Conservation (phyloP, 2,113 vertebrate genomes). For the Phaethornis superciliosus region DNA sequence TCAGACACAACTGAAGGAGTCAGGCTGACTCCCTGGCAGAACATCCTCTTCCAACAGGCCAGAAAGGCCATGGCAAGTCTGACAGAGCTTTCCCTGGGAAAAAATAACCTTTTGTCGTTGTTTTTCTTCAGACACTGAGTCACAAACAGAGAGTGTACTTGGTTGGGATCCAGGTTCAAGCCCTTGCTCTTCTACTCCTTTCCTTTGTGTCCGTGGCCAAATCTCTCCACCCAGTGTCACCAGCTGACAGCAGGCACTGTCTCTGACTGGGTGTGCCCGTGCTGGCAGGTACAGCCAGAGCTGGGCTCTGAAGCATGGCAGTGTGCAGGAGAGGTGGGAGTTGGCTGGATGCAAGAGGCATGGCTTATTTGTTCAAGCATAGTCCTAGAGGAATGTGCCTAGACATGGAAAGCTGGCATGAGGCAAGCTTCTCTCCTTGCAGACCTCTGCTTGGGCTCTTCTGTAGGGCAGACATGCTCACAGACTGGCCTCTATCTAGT, state of each 20-base stretch:
- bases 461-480: not conserved
- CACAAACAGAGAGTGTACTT: slow-evolving; percentile 4
- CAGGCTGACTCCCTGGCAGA: slow-evolving; percentile 17
- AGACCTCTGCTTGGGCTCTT: not conserved
- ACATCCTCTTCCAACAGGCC: not conserved
- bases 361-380: not conserved
- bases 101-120: not conserved
- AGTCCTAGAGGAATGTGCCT: not conserved
- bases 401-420: not conserved
- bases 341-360: slow-evolving; percentile 1
- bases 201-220: slow-evolving; percentile 9
- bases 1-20: not conserved
- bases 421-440: not conserved
- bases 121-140: slow-evolving; percentile 17
- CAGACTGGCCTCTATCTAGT: not conserved
- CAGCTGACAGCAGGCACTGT: slow-evolving; percentile 27
- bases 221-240: not conserved
- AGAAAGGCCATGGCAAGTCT: not conserved
- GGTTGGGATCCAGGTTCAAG: slow-evolving; percentile 35
- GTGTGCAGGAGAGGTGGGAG: not conserved
- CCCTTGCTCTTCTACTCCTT: not conserved
- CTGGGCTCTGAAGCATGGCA: slow-evolving; percentile 42
- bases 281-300: slow-evolving; percentile 51
- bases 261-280: not conserved
- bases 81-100: not conserved